Evolutionary conservation across 2,888 invertebrate genomes (phyloP).

Genomic region (Meloe dianella): DNA sequence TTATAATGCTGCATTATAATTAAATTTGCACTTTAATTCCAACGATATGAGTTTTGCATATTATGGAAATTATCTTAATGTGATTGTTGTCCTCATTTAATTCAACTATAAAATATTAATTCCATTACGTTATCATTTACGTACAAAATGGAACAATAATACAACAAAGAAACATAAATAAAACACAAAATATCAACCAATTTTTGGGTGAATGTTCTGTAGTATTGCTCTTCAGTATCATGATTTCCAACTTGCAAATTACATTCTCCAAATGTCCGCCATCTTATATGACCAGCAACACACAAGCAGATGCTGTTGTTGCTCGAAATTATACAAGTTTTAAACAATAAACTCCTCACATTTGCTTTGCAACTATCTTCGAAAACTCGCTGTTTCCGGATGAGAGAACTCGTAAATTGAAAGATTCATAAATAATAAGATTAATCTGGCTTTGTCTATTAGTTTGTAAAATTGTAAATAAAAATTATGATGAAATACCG

Average conservation of each 20-base stretch:
- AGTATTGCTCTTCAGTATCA: conserved; percentile 29
- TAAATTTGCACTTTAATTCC: conserved; percentile 20
- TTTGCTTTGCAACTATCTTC: conserved; percentile 37
- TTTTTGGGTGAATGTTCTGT: conserved; percentile 21
- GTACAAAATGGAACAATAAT: not conserved
- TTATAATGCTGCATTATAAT: conserved; percentile 20
- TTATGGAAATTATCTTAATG: not conserved
- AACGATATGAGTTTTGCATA: not conserved
- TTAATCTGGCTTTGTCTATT: not conserved
- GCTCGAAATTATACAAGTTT: conserved; percentile 40
- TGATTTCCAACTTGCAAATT: conserved; percentile 45
- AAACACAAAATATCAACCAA: conserved; percentile 19
- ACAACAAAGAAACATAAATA: conserved; percentile 26
- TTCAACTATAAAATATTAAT: no score
- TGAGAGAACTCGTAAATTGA: conserved; percentile 9
- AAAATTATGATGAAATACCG: not conserved
- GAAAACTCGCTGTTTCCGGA: conserved; percentile 14
- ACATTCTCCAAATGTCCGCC: conserved; percentile 46
- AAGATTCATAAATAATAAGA: not conserved
- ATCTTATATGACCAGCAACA: conserved; percentile 43
- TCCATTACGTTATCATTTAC: not conserved
- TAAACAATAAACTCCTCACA: conserved; percentile 40
- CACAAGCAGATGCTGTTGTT: conserved; percentile 36
- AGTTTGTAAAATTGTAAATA: not conserved
- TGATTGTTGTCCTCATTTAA: no score